Evolutionary conservation across 2,888 invertebrate species (phyloP).

Genomic region (Panopea generosa): DNA sequence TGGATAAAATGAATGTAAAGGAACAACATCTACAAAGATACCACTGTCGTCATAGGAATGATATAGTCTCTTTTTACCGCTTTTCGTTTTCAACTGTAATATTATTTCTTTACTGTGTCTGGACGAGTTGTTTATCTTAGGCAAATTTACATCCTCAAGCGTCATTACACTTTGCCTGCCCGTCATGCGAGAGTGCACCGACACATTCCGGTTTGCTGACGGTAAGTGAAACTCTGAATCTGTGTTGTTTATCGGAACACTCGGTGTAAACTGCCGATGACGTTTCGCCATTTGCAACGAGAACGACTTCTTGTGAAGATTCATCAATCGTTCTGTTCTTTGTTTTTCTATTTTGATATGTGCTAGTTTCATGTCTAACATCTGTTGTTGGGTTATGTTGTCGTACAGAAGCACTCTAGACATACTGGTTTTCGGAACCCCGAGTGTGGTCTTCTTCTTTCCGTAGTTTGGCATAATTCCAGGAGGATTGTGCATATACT

Average conservation of each 20-base stretch:
- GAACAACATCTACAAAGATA: slow-evolving; percentile 64
- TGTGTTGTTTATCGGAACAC: not conserved
- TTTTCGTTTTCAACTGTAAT: slow-evolving; percentile 63
- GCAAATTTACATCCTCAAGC: slow-evolving; percentile 49
- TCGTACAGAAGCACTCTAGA: slow-evolving; percentile 79
- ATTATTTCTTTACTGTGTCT: slow-evolving; percentile 57
- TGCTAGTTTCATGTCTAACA: slow-evolving; percentile 77
- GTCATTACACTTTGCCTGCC: slow-evolving; percentile 20
- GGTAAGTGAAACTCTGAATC: not conserved
- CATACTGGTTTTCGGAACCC: slow-evolving; percentile 76
- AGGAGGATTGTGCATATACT: slow-evolving; percentile 77
- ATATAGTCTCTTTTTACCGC: slow-evolving; percentile 61
- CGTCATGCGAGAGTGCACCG: not conserved
- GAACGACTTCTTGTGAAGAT: slow-evolving; percentile 71
- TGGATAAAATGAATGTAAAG: slow-evolving; percentile 58
- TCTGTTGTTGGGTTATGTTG: slow-evolving; percentile 80
- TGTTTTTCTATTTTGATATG: slow-evolving; percentile 72
- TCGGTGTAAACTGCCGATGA: not conserved
- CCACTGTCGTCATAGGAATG: slow-evolving; percentile 67
- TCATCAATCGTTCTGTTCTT: slow-evolving; percentile 65
- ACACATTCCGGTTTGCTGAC: not conserved
- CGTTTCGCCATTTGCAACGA: slow-evolving; percentile 50
- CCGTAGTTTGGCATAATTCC: slow-evolving; percentile 80
- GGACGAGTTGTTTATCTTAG: slow-evolving; percentile 23
- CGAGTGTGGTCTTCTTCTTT: slow-evolving; percentile 61